Conservation (phyloP, 2,888 invertebrate species). For the Platycnemis pennipes region DNA sequence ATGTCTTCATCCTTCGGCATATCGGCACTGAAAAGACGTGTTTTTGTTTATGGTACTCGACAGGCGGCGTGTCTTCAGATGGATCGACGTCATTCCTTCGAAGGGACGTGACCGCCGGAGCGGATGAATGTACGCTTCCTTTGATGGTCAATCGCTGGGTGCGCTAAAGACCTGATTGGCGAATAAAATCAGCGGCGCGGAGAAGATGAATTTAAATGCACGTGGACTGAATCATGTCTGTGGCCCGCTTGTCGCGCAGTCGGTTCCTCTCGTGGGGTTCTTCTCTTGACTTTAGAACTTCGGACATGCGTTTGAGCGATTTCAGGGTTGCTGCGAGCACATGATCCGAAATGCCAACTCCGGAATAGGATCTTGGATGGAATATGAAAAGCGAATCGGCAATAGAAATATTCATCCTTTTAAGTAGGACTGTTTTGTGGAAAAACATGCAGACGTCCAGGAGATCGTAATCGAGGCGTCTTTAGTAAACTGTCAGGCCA, state of each 20-base stretch:
- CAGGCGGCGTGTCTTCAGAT: conserved; percentile 17
- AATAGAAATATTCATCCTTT: not conserved
- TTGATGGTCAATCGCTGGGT: conserved; percentile 19
- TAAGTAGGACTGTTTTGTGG: not conserved
- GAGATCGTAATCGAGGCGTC: not conserved
- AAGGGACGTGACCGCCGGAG: not conserved
- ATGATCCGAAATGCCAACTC: not conserved
- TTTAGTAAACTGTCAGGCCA: not conserved
- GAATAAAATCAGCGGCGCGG: not conserved
- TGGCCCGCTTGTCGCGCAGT: conserved; percentile 5
- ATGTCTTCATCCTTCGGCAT: not conserved
- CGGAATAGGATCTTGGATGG: not conserved
- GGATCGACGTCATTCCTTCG: not conserved
- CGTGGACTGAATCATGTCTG: conserved; percentile 28
- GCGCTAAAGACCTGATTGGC: conserved; percentile 5
- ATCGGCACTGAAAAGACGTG: conserved; percentile 23
- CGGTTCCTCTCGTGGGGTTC: not conserved
- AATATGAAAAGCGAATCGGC: too few relatives aligned
- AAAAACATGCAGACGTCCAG: not conserved
- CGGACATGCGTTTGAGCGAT: not conserved
- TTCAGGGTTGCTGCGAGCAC: not conserved
- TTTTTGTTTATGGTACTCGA: conserved; percentile 24
- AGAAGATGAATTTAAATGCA: not conserved
- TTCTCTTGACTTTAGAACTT: not conserved
- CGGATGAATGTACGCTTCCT: not conserved